Percentiles rank a stretch among this genome's conserved stretches.
Conservation (phyloP, 2,797 vertebrate species). For the Dicrostonyx torquatus region DNA sequence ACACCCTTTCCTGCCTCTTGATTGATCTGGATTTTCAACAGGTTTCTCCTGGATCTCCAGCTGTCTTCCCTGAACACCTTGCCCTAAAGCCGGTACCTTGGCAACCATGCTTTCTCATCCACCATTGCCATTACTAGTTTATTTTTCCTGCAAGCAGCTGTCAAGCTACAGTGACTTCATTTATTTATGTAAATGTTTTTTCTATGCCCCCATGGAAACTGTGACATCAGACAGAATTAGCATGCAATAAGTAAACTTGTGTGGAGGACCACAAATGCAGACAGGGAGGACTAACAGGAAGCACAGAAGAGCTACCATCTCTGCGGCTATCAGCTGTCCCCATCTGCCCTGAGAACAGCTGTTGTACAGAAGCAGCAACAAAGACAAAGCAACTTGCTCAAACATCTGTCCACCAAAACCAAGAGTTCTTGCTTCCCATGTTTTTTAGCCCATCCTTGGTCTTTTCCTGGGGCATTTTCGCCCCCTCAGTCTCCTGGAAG, state of each 20-base stretch:
- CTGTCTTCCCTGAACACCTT: neutral
- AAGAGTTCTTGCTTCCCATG: neutral
- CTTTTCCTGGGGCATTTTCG: neutral
- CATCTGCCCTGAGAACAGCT: neutral
- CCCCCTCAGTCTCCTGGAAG: neutral
- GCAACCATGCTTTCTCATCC: neutral
- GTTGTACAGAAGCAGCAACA: neutral
- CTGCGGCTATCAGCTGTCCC: neutral
- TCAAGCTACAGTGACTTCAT: neutral
- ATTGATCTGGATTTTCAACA: neutral
- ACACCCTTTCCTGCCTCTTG: too few species aligned
- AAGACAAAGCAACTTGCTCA: neutral
- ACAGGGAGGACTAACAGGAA: neutral
- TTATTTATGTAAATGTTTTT: neutral
- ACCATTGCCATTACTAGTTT: neutral
- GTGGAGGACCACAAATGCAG: neutral
- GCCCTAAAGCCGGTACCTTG: neutral
- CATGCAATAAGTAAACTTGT: neutral
- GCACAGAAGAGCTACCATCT: neutral
- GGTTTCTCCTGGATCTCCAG: neutral
- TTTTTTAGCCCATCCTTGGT: neutral
- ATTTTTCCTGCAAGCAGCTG: neutral
- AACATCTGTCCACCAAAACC: slow-evolving; percentile 13
- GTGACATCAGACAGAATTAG: neutral
- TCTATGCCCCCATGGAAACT: neutral